Evolutionary conservation across 2,888 invertebrate species (phyloP), one percentile per base, ranked within the genome.

Genomic region (Lepas anatifera): DNA sequence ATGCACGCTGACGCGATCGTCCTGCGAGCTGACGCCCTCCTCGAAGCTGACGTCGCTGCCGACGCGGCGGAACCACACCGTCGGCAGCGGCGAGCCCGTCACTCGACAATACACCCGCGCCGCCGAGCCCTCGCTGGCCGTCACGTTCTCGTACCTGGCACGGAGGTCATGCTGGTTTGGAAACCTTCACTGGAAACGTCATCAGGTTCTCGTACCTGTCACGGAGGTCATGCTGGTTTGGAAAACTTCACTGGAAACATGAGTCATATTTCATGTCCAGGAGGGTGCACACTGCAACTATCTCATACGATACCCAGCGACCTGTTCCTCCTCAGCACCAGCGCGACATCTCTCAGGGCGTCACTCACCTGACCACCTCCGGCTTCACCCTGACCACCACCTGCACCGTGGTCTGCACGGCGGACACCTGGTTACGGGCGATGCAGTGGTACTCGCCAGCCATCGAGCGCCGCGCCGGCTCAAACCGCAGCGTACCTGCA

Each of bases 401-500:
- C 8, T 35, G 0, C 22, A 58, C 35, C 22, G 58, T 8, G 8
- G 35, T 58, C 35, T 58, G 22, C 18, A 35, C 58, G 29, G 32
- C n/a, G 58, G 4, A 32, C 32, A 35, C 58, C 29, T 58, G 32
- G 58, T 58, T 58, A 8, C 6, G 1, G 58, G 58, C 58, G 22
- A 22, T 6, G 78, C 94, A 95, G 69, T 87, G 87, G 78, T 92
- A 93, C 73, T 85, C 85, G 0, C 90, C 91, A 72, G 87, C 87
- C 77, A 94, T 93, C 67, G 87, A 87, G 72, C 87, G 87, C 76
- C 87, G 86, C 58, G 91, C 88, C 74, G 87, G 84, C 69, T 84
- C 87, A 74, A 94, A 88, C 4, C 85, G 87, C 63, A 93, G 79
- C 2, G 87, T 81, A 10, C n/a, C n/a, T n/a, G n/a, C n/a, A n/a